Conservation (phyloP, 23 tunicate species). For the Trididemnum clinides region DNA sequence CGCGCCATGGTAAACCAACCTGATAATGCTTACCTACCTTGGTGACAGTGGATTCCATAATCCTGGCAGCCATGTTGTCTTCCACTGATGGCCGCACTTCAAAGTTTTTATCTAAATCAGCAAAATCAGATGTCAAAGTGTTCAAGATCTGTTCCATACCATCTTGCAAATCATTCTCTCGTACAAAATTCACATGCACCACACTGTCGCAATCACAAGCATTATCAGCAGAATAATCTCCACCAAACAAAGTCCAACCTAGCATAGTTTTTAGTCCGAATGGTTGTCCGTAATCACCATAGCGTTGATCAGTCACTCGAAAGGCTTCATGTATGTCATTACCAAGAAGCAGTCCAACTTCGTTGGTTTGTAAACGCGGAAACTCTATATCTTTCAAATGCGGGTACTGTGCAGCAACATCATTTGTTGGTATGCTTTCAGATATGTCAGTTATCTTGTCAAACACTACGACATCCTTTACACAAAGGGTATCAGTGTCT, state of each 20-base stretch:
- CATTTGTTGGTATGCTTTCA: neutral
- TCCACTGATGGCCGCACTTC: neutral
- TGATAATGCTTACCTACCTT: constrained; percentile 1
- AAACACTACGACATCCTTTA: neutral
- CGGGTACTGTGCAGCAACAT: neutral
- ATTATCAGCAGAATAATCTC: neutral
- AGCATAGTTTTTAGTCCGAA: neutral
- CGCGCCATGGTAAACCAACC: neutral
- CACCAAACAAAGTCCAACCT: constrained; percentile 14
- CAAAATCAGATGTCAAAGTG: too few species aligned
- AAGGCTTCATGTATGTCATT: neutral
- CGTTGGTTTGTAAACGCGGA: neutral
- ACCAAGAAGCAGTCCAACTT: neutral
- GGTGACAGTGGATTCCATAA: neutral
- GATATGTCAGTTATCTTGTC: neutral
- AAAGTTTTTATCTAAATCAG: too few species aligned
- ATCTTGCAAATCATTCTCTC: neutral
- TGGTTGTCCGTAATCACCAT: neutral
- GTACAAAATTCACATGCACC: neutral
- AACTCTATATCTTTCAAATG: neutral
- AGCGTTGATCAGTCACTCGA: neutral
- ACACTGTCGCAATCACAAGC: neutral
- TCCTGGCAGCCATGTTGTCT: neutral
- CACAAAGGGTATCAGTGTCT: neutral
- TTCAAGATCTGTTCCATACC: too few species aligned